Percentiles rank a stretch among this genome's conserved stretches.
Evolutionary conservation across 2,113 vertebrate species (phyloP).

Genomic region (Istiophorus platypterus): DNA sequence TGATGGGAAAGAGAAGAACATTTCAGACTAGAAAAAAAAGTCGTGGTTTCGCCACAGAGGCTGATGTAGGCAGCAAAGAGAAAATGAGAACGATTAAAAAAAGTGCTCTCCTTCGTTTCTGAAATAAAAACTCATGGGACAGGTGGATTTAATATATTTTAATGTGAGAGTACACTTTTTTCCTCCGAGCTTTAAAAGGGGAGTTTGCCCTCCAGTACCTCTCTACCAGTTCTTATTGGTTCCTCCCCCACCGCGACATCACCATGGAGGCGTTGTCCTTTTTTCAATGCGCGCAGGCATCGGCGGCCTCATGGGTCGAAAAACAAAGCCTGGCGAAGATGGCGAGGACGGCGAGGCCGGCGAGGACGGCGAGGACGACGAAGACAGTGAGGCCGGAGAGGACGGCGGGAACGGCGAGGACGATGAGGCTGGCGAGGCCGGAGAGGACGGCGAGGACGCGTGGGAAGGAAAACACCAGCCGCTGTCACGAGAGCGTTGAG

Average conservation of each 20-base stretch:
- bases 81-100: constrained; percentile 4
- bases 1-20: constrained; percentile 25
- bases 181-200: constrained; percentile 17
- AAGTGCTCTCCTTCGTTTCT: constrained; percentile 16
- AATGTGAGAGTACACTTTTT: constrained; percentile 7
- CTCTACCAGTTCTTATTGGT: constrained; percentile 18
- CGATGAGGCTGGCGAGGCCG: too few species aligned
- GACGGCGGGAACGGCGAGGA: too few species aligned
- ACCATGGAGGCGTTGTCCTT: constrained; percentile 19
- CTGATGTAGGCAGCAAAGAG: background rate
- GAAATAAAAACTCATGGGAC: background rate
- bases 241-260: constrained; percentile 19
- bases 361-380: too few species aligned
- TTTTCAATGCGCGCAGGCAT: too few species aligned
- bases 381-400: too few species aligned
- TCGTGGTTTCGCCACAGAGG: constrained; percentile 28
- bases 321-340: too few species aligned
- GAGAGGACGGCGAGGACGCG: too few species aligned
- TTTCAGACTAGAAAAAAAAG: background rate
- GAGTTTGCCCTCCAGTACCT: constrained; percentile 19
- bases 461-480: too few species aligned
- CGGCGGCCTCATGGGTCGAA: too few species aligned
- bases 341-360: too few species aligned
- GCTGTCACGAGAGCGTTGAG: constrained; percentile 45
- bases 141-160: constrained; percentile 24